Evolutionary conservation across 30 jellyfish, hydroid and myxozoan genomes (phyloP), one percentile per base, ranked within the genome.

Genomic region (Chrysaora quinquecirrha): DNA sequence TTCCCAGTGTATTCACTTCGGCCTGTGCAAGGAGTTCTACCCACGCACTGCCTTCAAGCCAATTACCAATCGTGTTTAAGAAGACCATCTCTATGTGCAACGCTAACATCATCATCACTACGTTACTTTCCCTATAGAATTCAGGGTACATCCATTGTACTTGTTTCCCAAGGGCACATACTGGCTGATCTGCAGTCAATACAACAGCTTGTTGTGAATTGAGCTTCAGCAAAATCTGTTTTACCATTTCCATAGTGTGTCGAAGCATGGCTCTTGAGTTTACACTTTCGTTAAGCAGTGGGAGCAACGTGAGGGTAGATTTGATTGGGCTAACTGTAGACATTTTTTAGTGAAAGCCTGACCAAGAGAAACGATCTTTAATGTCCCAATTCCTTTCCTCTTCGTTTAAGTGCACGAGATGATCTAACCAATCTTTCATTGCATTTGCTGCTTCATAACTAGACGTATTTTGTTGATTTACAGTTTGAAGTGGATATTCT

Each of bases 21-120:
- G 90, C 85, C 28, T 85, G 27, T 48, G 25, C 67, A 2, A 85
- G 64, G 30, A 54, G 14, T 29, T 74, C 84, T 1, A 64, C 90
- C 91, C 95, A 85, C 18, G 85, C 95, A 75, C 78, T 48, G 0
- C 90, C 90, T 47, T 85, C 85, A 12, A 85, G 56, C 90, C 90
- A 85, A 65, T 73, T 86, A 0, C 95, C 95, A 27, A 85, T 74
- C 22, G 84, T 74, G 43, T 29, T 48, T 18, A 85, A 11, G 31
- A 83, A 75, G 0, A 84, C 91, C 80, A 47, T 25, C 71, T 86
- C 86, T 0, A 86, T 86, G 54, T 86, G 54, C 54, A 38, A 38
- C 11, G 54, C 11, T 38, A 6, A 6, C 54, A 38, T 6, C 54
- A 38, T 38, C 14, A 38, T 38, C 11, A 38, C 11, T n/a, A n/a